Base-by-base conservation (phyloP, 2,113 vertebrate genomes). In the Tragelaphus strepsiceros region DNA sequence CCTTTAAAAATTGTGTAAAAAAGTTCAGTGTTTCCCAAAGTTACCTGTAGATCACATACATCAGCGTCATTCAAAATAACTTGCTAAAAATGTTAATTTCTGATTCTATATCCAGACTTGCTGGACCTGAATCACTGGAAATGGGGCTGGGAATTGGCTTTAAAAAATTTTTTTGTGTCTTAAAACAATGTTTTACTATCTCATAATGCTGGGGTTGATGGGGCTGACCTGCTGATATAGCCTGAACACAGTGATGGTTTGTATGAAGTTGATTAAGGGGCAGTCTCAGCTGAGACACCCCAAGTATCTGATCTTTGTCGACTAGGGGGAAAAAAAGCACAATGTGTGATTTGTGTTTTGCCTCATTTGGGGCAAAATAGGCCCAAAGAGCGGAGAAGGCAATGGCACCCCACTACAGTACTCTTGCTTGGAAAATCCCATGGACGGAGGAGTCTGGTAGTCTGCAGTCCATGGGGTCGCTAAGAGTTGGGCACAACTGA, bases 1-100 rank as follows among this genome's bases (percentile, higher is more conserved):
- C 78, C 78, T 32, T 51, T 81, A 81, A 81, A 51, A 81, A 81
- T 32, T 81, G 78, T 56, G 89, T 81, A 30, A 83, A 80, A 87
- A 91, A 32, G 39, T 78, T 90, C 30, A 82, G 22, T 74, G 54
- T 83, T 95, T 90, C 43, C 35, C 17, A 61, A 49, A 53, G 26
- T 35, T 77, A 67, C 86, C 62, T 7, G 26, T 49, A 84, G 56
- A 32, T 82, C n/a, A 74, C 16, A 11, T 35, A 32, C 15, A 51
- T 90, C 28, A 84, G 58, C 30, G 10, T 58, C 49, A 88, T 24
- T 11, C 53, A 26, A 90, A 95, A 83, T 82, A 53, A 53, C 11
- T 22, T 93, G 46, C 17, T 95, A 59, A 95, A 91, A 95, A 88
- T 88, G 22, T 88, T 91, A n/a, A 32, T 93, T 96, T 88, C 62